Evolutionary conservation across 2,888 invertebrate species (phyloP), one percentile per base, ranked within the genome.

Genomic region (Drosophila affinis): DNA sequence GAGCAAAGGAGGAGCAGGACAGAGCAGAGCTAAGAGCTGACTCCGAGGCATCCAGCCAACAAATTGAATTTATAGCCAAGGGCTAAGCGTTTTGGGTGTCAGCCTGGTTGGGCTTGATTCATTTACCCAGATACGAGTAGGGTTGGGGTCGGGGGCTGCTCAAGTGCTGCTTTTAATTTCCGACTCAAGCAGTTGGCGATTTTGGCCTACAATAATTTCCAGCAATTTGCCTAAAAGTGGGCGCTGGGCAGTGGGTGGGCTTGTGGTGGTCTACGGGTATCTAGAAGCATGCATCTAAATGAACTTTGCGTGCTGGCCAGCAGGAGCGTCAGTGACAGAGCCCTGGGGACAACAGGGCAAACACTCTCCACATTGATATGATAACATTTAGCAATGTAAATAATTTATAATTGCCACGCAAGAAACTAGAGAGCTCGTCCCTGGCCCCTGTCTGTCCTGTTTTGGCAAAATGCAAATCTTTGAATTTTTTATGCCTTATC

Each of bases 1-100:
- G 34, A 10, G 6, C 39, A 4, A 18, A 45, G 17, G 61, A 71
- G 54, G 53, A 18, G 18, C 18, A 18, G 18, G 18, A 45, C 65
- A 59, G 34, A 34, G 34, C 39, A 4, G 24, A 46, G n/a, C 70
- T 70, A 56, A 56, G 61, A 71, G 49, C 65, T 67, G 70, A 60
- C 67, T 51, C 58, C 58, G 56, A 60, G 71, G 62, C 69, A 70
- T 57, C 69, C 61, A 72, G 71, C 64, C 79, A 83, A 79, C 78
- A 86, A 84, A 84, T 86, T 84, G 86, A 86, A 84, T 84, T 83
- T 84, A 86, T 86, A 76, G 79, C 86, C 68, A 75, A 75, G 63
- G 69, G 71, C 69, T 76, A 76, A 73, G 78, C 78, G 78, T 76
- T 56, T 51, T 47, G 65, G 65, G 45, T 72, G 59, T 52, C 54